Evolutionary conservation across 1,140 invertebrate genomes (phyloP).

Genomic region (Lasioglossum baleicum): DNA sequence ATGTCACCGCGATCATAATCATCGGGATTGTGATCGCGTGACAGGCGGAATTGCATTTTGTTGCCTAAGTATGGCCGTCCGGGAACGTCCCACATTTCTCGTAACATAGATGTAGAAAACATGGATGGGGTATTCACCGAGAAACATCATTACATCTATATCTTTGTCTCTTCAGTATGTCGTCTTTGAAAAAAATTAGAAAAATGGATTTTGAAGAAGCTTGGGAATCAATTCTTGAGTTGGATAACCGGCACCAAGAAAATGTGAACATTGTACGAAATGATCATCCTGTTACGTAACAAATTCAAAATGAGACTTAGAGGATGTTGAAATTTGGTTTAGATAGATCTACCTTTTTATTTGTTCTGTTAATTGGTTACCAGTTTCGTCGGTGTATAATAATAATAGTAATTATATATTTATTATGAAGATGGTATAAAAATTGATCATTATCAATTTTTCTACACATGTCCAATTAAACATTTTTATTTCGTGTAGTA

Average conservation of each 20-base stretch:
- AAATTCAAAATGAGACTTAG: too few species aligned
- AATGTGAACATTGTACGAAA: neutral
- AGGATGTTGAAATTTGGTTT: too few species aligned
- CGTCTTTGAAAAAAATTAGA: neutral
- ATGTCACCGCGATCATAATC: neutral
- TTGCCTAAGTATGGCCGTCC: neutral
- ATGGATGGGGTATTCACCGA: neutral
- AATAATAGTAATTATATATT: too few species aligned
- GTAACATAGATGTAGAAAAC: neutral
- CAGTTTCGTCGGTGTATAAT: too few species aligned
- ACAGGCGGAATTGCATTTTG: neutral
- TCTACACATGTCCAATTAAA: too few species aligned
- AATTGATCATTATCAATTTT: too few species aligned
- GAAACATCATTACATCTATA: neutral
- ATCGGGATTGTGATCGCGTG: neutral
- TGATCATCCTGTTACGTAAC: neutral
- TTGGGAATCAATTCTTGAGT: neutral
- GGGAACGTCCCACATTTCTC: neutral
- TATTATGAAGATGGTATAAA: too few species aligned
- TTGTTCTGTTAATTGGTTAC: too few species aligned
- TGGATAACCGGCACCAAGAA: neutral
- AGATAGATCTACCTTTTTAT: too few species aligned
- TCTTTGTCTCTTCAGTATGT: too few species aligned
- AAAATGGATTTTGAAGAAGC: neutral
- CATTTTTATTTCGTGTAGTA: too few species aligned